These are phyloP conservation scores for Drosophila merina DNA, from an alignment of 2,888 invertebrate species.

Conservation along the genomic window DNA sequence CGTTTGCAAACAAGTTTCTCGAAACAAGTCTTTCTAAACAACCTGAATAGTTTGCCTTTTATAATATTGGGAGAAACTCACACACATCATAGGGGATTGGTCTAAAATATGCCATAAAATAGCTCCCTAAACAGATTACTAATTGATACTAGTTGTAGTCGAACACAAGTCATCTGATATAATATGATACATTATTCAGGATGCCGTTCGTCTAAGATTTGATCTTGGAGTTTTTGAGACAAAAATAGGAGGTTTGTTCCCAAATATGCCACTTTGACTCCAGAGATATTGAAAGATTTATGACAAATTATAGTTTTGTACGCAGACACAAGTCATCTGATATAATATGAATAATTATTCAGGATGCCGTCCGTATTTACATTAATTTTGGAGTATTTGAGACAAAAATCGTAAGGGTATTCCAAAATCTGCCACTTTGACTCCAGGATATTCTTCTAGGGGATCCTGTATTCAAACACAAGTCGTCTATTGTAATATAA, in stretches of 20 bases:
- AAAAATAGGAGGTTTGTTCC: background rate
- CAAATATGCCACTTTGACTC: conserved; percentile 43
- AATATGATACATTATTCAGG: conserved; percentile 40
- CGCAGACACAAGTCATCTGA: conserved; percentile 37
- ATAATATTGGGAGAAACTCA: conserved; percentile 33
- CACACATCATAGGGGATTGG: conserved; percentile 13
- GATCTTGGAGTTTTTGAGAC: conserved; percentile 36
- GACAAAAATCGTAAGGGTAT: conserved; percentile 41
- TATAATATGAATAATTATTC: conserved; percentile 35
- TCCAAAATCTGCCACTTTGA: conserved; percentile 57
- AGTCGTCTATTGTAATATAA: conserved; percentile 34
- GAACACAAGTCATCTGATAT: conserved; percentile 53
- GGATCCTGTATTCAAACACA: conserved; percentile 41
- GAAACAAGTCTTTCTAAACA: background rate
- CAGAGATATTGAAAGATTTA: background rate
- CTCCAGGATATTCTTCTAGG: conserved; percentile 31
- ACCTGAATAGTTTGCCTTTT: conserved; percentile 2
- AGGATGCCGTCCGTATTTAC: conserved; percentile 45
- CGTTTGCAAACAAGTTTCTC: conserved; percentile 3
- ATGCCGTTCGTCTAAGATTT: conserved; percentile 42
- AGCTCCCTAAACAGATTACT: conserved; percentile 24
- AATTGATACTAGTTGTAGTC: conserved; percentile 15
- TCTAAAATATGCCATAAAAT: conserved; percentile 29
- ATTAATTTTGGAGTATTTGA: conserved; percentile 55
- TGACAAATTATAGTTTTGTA: background rate